Evolutionary conservation across 1,140 invertebrate genomes (phyloP).

Genomic region (Cydia pomonella): DNA sequence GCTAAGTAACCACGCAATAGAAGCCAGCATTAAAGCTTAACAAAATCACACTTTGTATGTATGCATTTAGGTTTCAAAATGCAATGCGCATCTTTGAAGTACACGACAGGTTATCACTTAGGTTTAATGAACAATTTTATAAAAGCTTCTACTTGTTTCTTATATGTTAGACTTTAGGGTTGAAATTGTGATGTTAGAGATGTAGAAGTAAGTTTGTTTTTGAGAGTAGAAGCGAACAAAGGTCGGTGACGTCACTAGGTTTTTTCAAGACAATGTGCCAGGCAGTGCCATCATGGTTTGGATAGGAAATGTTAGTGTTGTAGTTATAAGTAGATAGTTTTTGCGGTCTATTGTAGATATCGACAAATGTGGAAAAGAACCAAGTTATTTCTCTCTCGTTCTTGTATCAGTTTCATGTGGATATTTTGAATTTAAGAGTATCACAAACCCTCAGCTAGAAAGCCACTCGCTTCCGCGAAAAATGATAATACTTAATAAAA

Average conservation of each 20-base stretch:
- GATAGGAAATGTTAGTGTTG: neutral
- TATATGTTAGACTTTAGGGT: neutral
- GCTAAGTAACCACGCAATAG: slow-evolving; percentile 20
- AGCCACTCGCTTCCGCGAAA: too few relatives aligned
- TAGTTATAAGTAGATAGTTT: neutral
- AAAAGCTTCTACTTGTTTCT: neutral
- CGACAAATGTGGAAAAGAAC: neutral
- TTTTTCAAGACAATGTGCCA: slow-evolving; percentile 45
- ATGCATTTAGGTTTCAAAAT: neutral
- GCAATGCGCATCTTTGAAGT: neutral
- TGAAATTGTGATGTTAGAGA: slow-evolving; percentile 12
- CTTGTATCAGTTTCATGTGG: too few relatives aligned
- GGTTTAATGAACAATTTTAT: slow-evolving; percentile 19
- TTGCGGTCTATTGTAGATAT: neutral
- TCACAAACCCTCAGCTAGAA: too few relatives aligned
- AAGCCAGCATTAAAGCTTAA: neutral
- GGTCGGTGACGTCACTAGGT: slow-evolving; percentile 42
- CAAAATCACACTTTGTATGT: neutral
- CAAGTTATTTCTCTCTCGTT: neutral
- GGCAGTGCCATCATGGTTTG: slow-evolving; percentile 41
- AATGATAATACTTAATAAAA: too few relatives aligned
- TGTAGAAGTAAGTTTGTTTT: slow-evolving; percentile 21
- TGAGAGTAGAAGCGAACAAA: slow-evolving; percentile 39
- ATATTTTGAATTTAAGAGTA: too few relatives aligned
- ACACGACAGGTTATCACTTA: slow-evolving; percentile 24